Evolutionary conservation across 2,888 invertebrate genomes (phyloP), one percentile per base, ranked within the genome.

Genomic region (Dasysyrphus tricinctus): DNA sequence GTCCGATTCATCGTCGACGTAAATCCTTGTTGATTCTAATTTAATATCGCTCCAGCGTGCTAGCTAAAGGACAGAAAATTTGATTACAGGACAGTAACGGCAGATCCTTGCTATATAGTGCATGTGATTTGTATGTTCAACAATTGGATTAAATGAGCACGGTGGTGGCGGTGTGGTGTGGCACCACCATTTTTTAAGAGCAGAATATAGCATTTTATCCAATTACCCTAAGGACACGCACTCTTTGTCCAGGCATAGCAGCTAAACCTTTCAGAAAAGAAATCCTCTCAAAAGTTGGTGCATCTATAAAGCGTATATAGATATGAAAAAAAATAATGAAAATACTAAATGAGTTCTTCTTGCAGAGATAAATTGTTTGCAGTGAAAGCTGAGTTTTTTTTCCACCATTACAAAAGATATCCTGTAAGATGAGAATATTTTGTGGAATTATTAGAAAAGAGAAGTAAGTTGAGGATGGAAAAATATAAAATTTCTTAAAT

Each of bases 11-110:
- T 37, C 49, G 29, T 49, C 37, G 84, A 61, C 61, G 44, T 59
- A 29, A 37, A 73, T 63, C 76, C 77, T 77, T 85, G 73, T 72
- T 74, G 80, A 80, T 85, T 85, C 73, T 85, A 77, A 80, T 80
- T 85, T 80, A 77, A 80, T 80, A 77, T 73, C 47, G 49, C 54
- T 73, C 72, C 70, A 70, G 56, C 59, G 37, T 54, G 42, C 37
- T 59, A 44, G 39, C 37, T 39, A 69, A 73, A 73, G 80, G 80
- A 77, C 80, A 77, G 69, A 59, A 85, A 84, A 65, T 84, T 80
- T 80, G 80, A 84, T 84, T 80, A 84, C 76, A 67, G 19, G 54
- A 47, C 49, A 57, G 19, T 65, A 51, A 61, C 19, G 49, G 19
- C 44, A 63, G 44, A 65, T 72, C 63, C 24, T 39, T 72, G 72